phyloP scores from a whole-genome alignment of 2,888 invertebrate species.

The Omphaloscelis lunosa region DNA sequence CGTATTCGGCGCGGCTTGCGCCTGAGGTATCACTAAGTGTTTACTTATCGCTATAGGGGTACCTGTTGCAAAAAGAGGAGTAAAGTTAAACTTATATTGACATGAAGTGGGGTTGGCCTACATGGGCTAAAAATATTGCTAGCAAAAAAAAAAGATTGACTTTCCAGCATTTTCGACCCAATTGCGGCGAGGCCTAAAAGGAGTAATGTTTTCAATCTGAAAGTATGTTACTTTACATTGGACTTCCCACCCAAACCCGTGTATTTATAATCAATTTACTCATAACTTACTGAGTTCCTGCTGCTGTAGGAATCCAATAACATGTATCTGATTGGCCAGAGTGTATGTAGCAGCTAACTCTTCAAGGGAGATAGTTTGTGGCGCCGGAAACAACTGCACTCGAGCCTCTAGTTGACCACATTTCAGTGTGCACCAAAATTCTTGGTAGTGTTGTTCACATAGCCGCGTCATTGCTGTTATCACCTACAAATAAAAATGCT shows the following conservation, averaged over 20 bases:
- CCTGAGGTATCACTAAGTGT: slow-evolving; percentile 96
- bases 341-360: slow-evolving; percentile 88
- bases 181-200: neutral
- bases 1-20: slow-evolving; percentile 83
- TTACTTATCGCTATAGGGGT: slow-evolving; percentile 97
- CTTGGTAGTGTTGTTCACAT: slow-evolving; percentile 87
- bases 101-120: neutral
- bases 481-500: slow-evolving; percentile 69
- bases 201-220: neutral
- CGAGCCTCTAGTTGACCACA: slow-evolving; percentile 87
- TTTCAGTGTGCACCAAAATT: slow-evolving; percentile 86
- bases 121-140: neutral
- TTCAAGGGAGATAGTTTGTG: slow-evolving; percentile 92
- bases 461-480: slow-evolving; percentile 82
- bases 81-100: neutral
- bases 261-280: neutral
- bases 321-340: slow-evolving; percentile 94
- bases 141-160: neutral
- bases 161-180: neutral
- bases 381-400: slow-evolving; percentile 86
- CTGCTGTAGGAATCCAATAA: slow-evolving; percentile 97
- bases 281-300: slow-evolving; percentile 92
- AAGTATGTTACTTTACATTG: neutral
- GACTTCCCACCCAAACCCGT: neutral
- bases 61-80: slow-evolving; percentile 83